Conservation (phyloP, 2,888 invertebrate genomes). For the Nemotelus pantherinus region DNA sequence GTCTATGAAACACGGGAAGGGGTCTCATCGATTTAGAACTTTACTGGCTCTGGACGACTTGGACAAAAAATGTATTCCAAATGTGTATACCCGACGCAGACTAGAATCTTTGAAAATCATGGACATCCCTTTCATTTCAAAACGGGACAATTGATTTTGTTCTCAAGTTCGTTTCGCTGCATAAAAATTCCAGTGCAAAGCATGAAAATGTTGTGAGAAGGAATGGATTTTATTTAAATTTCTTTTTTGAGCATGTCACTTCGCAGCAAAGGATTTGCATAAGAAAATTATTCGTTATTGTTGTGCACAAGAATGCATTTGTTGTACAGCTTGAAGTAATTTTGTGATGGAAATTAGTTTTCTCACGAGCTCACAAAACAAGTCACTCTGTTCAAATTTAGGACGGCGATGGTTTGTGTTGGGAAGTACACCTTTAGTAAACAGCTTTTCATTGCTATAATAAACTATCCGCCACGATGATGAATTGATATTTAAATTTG, state of each 20-base stretch:
- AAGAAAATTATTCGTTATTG: slow-evolving; percentile 37
- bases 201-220: background rate
- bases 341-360: slow-evolving; percentile 35
- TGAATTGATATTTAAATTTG: too few relatives aligned
- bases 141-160: slow-evolving; percentile 30
- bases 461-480: too few relatives aligned
- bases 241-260: background rate
- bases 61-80: background rate
- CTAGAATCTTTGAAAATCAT: background rate
- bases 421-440: too few relatives aligned
- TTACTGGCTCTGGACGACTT: background rate
- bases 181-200: background rate
- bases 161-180: slow-evolving; percentile 1
- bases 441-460: too few relatives aligned
- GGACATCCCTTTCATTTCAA: slow-evolving; percentile 31
- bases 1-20: background rate
- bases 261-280: slow-evolving; percentile 29
- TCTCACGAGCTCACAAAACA: slow-evolving; percentile 39
- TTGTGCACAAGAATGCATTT: background rate
- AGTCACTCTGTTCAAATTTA: background rate
- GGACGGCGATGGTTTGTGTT: too few relatives aligned
- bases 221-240: slow-evolving; percentile 4
- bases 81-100: background rate
- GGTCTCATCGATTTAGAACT: slow-evolving; percentile 18
- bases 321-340: slow-evolving; percentile 36